phyloP scores from a whole-genome alignment of 2,888 invertebrate genomes.

The Torymus auratus region DNA sequence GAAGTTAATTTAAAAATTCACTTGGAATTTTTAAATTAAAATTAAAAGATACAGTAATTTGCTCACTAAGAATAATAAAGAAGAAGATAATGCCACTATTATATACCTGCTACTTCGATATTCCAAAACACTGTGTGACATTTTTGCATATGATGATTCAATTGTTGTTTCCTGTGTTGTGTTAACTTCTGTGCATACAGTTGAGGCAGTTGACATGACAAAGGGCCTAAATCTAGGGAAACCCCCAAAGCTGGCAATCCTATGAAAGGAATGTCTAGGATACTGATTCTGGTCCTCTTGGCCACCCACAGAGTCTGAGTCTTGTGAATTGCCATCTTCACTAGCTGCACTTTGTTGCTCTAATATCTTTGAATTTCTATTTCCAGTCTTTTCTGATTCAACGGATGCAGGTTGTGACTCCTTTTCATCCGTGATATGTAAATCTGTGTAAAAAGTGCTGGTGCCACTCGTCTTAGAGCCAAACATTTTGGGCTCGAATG shows the following conservation, averaged over 20 bases:
- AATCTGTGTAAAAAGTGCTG: slow-evolving; percentile 73
- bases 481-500: slow-evolving; percentile 73
- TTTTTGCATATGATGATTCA: slow-evolving; percentile 69
- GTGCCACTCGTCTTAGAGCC: slow-evolving; percentile 69
- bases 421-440: slow-evolving; percentile 62
- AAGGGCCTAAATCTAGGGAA: slow-evolving; percentile 74
- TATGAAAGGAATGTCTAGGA: slow-evolving; percentile 70
- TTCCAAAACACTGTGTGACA: slow-evolving; percentile 73
- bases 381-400: slow-evolving; percentile 56
- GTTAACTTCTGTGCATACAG: slow-evolving; percentile 64
- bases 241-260: slow-evolving; percentile 72
- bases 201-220: slow-evolving; percentile 71
- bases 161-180: slow-evolving; percentile 67
- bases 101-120: slow-evolving; percentile 73
- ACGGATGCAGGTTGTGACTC: slow-evolving; percentile 59
- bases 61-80: too few relatives aligned
- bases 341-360: slow-evolving; percentile 68
- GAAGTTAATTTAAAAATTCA: slow-evolving; percentile 12
- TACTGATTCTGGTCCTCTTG: slow-evolving; percentile 67
- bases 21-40: too few relatives aligned
- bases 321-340: slow-evolving; percentile 71
- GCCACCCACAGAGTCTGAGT: slow-evolving; percentile 67
- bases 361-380: slow-evolving; percentile 64
- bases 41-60: too few relatives aligned
- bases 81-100: not conserved